Evolutionary conservation across 2,113 vertebrate species (phyloP).

Genomic region (Henicopernis longicauda): DNA sequence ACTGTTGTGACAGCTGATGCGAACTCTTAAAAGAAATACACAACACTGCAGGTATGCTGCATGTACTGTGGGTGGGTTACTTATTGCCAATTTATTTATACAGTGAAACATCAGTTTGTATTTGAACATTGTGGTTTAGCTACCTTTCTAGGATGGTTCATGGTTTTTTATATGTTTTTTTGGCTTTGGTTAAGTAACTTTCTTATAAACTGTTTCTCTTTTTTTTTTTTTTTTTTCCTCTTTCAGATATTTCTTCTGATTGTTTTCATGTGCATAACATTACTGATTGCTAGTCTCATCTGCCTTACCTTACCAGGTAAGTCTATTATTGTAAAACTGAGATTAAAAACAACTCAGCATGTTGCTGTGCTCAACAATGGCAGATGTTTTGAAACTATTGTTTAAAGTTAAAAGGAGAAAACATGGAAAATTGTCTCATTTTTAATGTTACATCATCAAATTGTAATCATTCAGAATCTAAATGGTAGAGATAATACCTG

Average conservation of each 20-base stretch:
- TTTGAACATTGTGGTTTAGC: neutral
- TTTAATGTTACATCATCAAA: neutral
- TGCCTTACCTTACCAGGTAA: constrained; percentile 97
- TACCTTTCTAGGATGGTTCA: neutral
- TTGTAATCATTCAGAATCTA: neutral
- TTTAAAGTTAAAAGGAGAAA: neutral
- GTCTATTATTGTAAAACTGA: neutral
- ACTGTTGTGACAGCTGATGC: neutral
- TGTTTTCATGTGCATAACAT: constrained; percentile 95
- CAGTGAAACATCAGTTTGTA: neutral
- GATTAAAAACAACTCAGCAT: neutral
- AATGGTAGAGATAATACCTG: neutral
- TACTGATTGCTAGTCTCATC: constrained; percentile 94
- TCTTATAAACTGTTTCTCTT: neutral
- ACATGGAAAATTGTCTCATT: neutral
- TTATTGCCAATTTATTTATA: neutral
- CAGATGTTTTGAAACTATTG: neutral
- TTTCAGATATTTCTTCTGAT: constrained; percentile 93
- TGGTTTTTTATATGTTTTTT: neutral
- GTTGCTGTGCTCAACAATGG: neutral
- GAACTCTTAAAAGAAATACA: neutral
- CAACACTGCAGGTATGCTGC: neutral
- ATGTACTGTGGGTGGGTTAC: neutral
- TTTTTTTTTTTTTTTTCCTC: neutral
- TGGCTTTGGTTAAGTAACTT: neutral